phyloP scores from a whole-genome alignment of 1,140 invertebrate species.

The Phortica variegata region DNA sequence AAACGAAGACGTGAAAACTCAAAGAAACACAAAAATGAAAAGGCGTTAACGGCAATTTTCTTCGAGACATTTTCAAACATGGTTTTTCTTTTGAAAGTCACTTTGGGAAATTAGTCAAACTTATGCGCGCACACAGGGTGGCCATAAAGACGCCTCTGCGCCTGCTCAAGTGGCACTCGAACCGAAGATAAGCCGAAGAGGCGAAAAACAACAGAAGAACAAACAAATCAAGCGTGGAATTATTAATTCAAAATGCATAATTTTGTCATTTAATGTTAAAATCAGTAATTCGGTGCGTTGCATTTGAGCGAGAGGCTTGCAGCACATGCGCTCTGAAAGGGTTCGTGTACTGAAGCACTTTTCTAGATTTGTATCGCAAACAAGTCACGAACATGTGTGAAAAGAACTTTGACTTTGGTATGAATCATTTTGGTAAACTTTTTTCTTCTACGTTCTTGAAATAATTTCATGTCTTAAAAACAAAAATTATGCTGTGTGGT shows the following conservation, averaged over 20 bases:
- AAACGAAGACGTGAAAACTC: background rate
- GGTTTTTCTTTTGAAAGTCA: constrained; percentile 3
- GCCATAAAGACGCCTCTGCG: constrained; percentile 12
- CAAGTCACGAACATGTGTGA: too few species aligned
- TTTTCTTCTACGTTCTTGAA: too few species aligned
- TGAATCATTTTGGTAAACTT: too few species aligned
- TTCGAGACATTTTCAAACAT: too few species aligned
- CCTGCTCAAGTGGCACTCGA: constrained; percentile 2
- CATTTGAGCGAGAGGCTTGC: constrained; percentile 40
- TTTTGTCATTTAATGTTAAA: constrained; percentile 35
- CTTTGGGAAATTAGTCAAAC: constrained; percentile 37
- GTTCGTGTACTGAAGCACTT: constrained; percentile 7
- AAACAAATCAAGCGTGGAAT: constrained; percentile 26
- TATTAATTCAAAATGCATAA: constrained; percentile 44
- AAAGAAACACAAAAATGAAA: too few species aligned
- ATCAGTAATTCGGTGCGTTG: constrained; percentile 34
- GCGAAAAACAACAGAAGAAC: too few species aligned
- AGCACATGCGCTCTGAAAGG: too few species aligned
- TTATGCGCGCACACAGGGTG: constrained; percentile 34
- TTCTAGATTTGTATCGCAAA: constrained; percentile 7
- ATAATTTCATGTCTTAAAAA: too few species aligned
- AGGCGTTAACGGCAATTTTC: constrained; percentile 3
- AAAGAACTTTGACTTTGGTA: constrained; percentile 13
- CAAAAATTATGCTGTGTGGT: too few species aligned
- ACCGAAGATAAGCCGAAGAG: constrained; percentile 1